Percentiles rank a stretch among this genome's conserved stretches.
Evolutionary conservation across 2,888 invertebrate genomes (phyloP).

Genomic region (Rhamnusium bicolor): DNA sequence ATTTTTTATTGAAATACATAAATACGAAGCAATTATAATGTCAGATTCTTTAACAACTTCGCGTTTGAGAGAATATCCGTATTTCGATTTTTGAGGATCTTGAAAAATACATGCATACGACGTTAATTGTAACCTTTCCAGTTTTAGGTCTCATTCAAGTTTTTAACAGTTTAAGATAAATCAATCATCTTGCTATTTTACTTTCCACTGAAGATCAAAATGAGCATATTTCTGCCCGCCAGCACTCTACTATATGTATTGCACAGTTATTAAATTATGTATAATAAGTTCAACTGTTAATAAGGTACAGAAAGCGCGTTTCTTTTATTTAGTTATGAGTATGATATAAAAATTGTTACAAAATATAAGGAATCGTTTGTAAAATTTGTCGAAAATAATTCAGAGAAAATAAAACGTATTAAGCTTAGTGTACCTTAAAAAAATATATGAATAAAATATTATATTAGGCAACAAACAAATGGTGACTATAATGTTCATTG

Average conservation of each 20-base stretch:
- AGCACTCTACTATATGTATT: slow-evolving; percentile 42
- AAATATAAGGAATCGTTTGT: slow-evolving; percentile 10
- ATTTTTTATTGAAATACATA: too few relatives aligned
- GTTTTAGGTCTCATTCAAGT: too few relatives aligned
- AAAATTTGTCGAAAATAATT: slow-evolving; percentile 5
- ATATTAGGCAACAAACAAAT: slow-evolving; percentile 47
- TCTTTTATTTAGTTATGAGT: not conserved
- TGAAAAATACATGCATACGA: too few relatives aligned
- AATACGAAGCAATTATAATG: too few relatives aligned
- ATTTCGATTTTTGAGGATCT: too few relatives aligned
- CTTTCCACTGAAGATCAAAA: not conserved
- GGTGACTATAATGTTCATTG: slow-evolving; percentile 42
- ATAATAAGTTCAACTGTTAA: slow-evolving; percentile 10
- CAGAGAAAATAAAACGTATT: not conserved
- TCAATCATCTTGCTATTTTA: not conserved
- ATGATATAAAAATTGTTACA: slow-evolving; percentile 2
- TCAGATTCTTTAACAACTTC: too few relatives aligned
- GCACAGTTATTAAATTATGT: slow-evolving; percentile 50
- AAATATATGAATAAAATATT: slow-evolving; percentile 11
- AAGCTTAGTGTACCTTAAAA: slow-evolving; percentile 20
- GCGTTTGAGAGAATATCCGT: too few relatives aligned
- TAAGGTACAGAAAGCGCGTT: slow-evolving; percentile 15
- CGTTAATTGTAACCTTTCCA: too few relatives aligned
- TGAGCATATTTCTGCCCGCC: not conserved
- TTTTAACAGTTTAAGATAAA: too few relatives aligned